phyloP scores from a whole-genome alignment of 2,888 invertebrate genomes.

The Catocala nupta region DNA sequence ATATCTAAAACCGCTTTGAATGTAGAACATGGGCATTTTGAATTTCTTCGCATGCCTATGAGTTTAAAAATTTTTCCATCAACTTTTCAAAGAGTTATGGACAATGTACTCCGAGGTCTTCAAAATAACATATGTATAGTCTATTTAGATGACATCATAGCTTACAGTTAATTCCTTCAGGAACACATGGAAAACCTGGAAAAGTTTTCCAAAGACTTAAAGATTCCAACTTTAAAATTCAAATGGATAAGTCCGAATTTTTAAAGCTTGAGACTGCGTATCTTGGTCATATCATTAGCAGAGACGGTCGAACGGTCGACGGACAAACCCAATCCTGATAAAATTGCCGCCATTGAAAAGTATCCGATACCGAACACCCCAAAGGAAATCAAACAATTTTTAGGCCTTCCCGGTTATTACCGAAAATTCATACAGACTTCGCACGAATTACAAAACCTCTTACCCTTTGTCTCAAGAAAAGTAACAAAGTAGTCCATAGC shows the following conservation, averaged over 20 bases:
- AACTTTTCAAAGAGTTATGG: too few species aligned
- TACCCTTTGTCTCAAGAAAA: constrained; percentile 43
- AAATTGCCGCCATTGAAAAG: background rate
- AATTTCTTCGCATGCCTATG: constrained; percentile 19
- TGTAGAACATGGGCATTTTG: too few species aligned
- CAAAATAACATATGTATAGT: constrained; percentile 7
- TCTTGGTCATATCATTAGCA: constrained; percentile 8
- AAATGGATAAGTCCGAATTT: constrained; percentile 19
- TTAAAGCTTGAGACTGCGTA: background rate
- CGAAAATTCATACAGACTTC: constrained; percentile 53
- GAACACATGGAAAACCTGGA: constrained; percentile 17
- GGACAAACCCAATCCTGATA: background rate
- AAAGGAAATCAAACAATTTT: too few species aligned
- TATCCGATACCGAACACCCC: constrained; percentile 11
- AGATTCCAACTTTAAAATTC: constrained; percentile 25
- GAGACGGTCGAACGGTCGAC: too few species aligned
- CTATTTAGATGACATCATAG: constrained; percentile 12
- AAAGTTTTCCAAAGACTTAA: constrained; percentile 14
- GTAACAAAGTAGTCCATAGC: constrained; percentile 20
- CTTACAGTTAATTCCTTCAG: constrained; percentile 11
- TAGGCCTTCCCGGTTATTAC: constrained; percentile 51
- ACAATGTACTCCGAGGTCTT: too few species aligned
- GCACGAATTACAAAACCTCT: constrained; percentile 41
- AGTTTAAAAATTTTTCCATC: too few species aligned
- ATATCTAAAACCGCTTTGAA: too few species aligned